Conservation (phyloP, 2,797 vertebrate genomes). For the Sylvia borin region DNA sequence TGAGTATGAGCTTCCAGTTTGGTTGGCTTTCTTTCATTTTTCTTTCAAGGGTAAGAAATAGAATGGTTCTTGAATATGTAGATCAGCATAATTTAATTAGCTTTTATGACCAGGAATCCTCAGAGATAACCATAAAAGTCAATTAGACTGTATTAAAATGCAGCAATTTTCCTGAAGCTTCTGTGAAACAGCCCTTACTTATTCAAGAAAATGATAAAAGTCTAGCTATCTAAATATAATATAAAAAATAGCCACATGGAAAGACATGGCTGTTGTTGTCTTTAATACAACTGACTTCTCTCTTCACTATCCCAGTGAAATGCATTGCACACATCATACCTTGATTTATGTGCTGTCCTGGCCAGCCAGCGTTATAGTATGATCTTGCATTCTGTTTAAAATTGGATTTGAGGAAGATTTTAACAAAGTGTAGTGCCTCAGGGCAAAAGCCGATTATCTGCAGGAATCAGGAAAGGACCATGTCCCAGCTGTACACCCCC, state of each 20-base stretch:
- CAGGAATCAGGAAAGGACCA: not conserved
- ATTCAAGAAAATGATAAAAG: constrained; percentile 15
- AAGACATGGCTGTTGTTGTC: not conserved
- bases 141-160: constrained; percentile 75
- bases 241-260: not conserved
- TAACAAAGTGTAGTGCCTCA: not conserved
- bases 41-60: constrained; percentile 35
- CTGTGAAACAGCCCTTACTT: constrained; percentile 40
- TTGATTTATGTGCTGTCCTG: not conserved
- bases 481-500: constrained; percentile 1
- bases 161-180: constrained; percentile 62
- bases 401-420: constrained; percentile 34
- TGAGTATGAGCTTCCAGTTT: not conserved
- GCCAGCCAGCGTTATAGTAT: not conserved
- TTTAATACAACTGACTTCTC: not conserved
- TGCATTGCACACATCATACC: not conserved
- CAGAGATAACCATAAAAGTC: constrained; percentile 70
- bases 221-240: constrained; percentile 5
- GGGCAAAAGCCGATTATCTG: constrained; percentile 8
- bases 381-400: not conserved
- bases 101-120: constrained; percentile 73
- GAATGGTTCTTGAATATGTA: constrained; percentile 70
- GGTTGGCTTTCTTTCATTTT: not conserved
- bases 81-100: constrained; percentile 79
- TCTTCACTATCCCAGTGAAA: not conserved